Evolutionary conservation across 2,113 vertebrate species (phyloP), one percentile per base, ranked within the genome.

Genomic region (Pelvicachromis taeniatus): DNA sequence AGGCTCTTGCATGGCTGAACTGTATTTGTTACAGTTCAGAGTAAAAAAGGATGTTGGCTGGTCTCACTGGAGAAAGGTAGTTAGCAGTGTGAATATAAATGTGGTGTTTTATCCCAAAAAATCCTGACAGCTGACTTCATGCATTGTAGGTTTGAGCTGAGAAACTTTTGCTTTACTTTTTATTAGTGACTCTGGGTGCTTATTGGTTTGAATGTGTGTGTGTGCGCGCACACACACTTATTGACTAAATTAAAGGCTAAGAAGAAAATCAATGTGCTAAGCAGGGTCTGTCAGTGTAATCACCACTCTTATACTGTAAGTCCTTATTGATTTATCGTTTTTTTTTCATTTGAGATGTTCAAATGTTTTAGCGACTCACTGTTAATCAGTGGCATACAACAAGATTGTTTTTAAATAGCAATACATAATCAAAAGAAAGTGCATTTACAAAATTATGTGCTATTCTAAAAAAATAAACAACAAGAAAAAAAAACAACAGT

Each of bases 71-170:
- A 87, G 65, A 83, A 73, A 85, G 42, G 26, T 31, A 50, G 55
- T 80, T 77, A 86, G 82, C 75, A 78, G 14, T 45, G 65, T 21
- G 87, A 63, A 91, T 59, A 80, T 56, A 80, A 91, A 87, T 91
- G 80, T 68, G 19, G 38, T 31, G 16, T 82, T 83, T 82, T 63
- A 55, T 29, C 35, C 42, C 35, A 52, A 4, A 48, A 84, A 70
- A 78, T 83, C 79, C 77, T 78, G 82, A 83, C 87, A 80, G 87
- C 56, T 56, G 50, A 89, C 85, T 78, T 83, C 88, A 85, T 83
- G 77, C 85, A 50, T 16, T 40, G 53, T 40, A 12, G 17, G 52
- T 65, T 45, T 50, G 42, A 81, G 65, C 48, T 19, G 19, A 56
- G 55, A 70, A 81, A 54, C 53, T 58, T 70, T 21, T 77, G 78